Percentiles rank a stretch among this genome's conserved stretches.
phyloP scores from a whole-genome alignment of 2,888 invertebrate species.

The Ornithoptera alexandrae region DNA sequence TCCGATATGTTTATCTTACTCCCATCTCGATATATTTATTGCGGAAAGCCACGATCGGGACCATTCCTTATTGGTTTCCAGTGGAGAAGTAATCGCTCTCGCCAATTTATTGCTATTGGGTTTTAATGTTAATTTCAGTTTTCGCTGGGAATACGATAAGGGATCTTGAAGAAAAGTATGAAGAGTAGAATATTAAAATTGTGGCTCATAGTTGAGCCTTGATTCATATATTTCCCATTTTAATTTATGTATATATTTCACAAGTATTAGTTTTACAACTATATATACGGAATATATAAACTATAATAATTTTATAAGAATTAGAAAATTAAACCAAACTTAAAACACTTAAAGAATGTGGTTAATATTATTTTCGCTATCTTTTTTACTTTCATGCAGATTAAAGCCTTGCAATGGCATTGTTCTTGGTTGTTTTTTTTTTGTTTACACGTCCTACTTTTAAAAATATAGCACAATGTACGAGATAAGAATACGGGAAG shows the following conservation, averaged over 20 bases:
- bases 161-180: too few relatives aligned
- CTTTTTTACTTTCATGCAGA: conserved; percentile 24
- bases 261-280: too few relatives aligned
- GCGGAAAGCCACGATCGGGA: conserved; percentile 62
- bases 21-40: conserved; percentile 75
- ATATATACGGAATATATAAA: too few relatives aligned
- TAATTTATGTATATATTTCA: too few relatives aligned
- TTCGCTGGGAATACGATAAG: not conserved
- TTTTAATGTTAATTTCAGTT: conserved; percentile 43
- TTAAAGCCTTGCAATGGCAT: conserved; percentile 21
- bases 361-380: conserved; percentile 26
- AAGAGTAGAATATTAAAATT: too few relatives aligned
- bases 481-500: conserved; percentile 16
- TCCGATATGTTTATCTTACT: conserved; percentile 73
- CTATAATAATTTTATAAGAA: not conserved
- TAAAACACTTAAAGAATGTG: not conserved
- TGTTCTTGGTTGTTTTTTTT: conserved; percentile 29
- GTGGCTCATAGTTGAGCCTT: too few relatives aligned
- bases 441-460: conserved; percentile 26
- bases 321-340: not conserved
- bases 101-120: conserved; percentile 52
- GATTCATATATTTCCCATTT: too few relatives aligned
- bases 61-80: conserved; percentile 64
- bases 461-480: conserved; percentile 18
- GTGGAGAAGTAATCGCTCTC: conserved; percentile 55